These are phyloP conservation scores for Trogon melanurus DNA, from an alignment of 2,113 vertebrate genomes.

Conservation along the genomic window DNA sequence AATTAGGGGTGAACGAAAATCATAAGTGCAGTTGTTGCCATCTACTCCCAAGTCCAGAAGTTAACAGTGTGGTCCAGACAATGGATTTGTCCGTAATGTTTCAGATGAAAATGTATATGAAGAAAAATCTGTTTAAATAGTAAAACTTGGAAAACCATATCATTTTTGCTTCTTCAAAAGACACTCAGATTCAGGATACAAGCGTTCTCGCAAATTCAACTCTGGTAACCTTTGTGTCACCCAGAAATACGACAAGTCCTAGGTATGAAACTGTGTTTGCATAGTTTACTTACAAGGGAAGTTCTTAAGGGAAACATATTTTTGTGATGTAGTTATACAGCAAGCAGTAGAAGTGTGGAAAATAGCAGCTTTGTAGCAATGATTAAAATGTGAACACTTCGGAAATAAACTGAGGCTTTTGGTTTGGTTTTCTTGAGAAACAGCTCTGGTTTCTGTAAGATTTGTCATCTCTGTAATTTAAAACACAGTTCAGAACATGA, in stretches of 20 bases:
- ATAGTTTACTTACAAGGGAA: neutral
- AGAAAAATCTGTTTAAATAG: neutral
- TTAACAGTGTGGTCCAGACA: neutral
- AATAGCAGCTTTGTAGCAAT: neutral
- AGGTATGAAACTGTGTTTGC: neutral
- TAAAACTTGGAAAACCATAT: neutral
- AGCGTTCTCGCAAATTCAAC: neutral
- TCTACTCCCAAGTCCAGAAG: neutral
- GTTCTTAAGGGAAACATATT: neutral
- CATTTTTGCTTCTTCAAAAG: neutral
- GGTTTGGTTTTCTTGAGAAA: neutral
- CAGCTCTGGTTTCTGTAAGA: neutral
- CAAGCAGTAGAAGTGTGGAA: neutral
- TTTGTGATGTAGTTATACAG: neutral
- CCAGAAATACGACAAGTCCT: neutral
- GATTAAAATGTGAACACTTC: neutral
- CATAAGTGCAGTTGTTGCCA: rapidly evolving
- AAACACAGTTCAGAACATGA: neutral
- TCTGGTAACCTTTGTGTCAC: neutral
- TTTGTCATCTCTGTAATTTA: neutral
- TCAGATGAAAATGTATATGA: neutral
- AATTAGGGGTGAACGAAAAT: neutral
- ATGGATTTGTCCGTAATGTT: neutral
- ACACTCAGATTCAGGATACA: neutral
- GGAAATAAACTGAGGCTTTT: neutral